Evolutionary conservation across 2,888 invertebrate genomes (phyloP), one percentile per base, ranked within the genome.

Genomic region (Ommatoiulus sabulosus): DNA sequence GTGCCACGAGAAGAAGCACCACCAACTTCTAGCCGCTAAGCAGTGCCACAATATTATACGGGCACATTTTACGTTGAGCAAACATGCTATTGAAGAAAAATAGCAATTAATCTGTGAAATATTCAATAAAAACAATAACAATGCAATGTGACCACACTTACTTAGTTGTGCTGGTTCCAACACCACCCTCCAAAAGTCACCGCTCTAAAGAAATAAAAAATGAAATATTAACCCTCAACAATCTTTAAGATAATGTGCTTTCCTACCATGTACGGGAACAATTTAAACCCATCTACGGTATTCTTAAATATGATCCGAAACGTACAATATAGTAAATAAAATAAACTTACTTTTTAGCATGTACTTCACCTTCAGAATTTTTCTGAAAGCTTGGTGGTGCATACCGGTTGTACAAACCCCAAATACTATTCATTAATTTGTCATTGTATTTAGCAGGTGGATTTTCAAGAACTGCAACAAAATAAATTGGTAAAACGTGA

Each of bases 381-480:
- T 95, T 96, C 94, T 97, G 97, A 90, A 97, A 95, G 92, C 97
- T 97, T 91, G 97, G 97, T 0, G 97, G 96, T 0, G 97, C 97
- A 92, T 97, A 97, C 87, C 96, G 95, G 93, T 97, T 97, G 94
- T 97, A 97, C 90, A 95, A 93, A n/a, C 97, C 97, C 97, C 97
- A 97, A 92, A 97, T 96, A 93, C 96, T 96, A 92, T 97, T 97
- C 97, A 97, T 97, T 92, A 97, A 93, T 93, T 97, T 97, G 92
- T 96, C 96, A 93, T 95, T 97, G 93, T 97, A 97, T 92, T 96
- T 96, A 89, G 95, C 93, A 24, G 96, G 96, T 7, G 94, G 89
- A 80, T 89, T 89, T 44, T 90, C 88, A n/a, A 52, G 84, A 46
- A 57, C 88, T 88, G 63, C n/a, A 85, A 44, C 8, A 86, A 63